Conservation (phyloP, 2,113 vertebrate species). For the Barnardius zonarius region DNA sequence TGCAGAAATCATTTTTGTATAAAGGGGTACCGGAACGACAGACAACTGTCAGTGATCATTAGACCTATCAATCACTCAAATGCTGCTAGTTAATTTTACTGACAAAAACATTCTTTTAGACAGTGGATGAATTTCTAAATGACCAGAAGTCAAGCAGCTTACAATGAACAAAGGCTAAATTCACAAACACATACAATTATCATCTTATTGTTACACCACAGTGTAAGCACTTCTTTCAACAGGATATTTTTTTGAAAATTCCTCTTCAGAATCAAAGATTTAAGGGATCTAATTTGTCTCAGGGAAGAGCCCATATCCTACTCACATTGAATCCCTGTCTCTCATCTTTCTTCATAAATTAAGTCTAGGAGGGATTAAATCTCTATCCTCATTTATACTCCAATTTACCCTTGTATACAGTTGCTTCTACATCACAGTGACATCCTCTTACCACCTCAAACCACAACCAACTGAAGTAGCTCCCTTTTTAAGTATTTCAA, state of each 20-base stretch:
- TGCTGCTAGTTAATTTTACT: not conserved
- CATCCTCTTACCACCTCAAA: constrained; percentile 11
- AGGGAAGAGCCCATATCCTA: not conserved
- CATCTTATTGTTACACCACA: not conserved
- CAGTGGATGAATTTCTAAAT: not conserved
- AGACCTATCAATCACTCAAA: not conserved
- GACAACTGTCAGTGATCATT: not conserved
- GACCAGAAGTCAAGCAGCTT: not conserved
- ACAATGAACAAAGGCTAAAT: not conserved
- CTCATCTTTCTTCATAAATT: constrained; percentile 25
- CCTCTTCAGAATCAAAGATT: not conserved
- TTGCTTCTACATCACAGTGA: not conserved
- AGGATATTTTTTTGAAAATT: not conserved
- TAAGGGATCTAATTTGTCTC: not conserved
- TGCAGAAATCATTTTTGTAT: not conserved
- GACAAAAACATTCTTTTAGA: not conserved
- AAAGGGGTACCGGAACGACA: not conserved
- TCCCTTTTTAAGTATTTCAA: constrained; percentile 9
- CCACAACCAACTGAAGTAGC: not conserved
- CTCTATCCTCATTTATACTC: not conserved
- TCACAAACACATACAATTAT: not conserved
- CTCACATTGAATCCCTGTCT: not conserved
- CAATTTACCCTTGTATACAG: not conserved
- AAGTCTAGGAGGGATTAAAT: constrained; percentile 11
- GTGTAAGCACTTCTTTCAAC: not conserved